These are phyloP conservation scores for Cataglyphis livida DNA, from an alignment of 2,888 invertebrate genomes.

Conservation along the genomic window DNA sequence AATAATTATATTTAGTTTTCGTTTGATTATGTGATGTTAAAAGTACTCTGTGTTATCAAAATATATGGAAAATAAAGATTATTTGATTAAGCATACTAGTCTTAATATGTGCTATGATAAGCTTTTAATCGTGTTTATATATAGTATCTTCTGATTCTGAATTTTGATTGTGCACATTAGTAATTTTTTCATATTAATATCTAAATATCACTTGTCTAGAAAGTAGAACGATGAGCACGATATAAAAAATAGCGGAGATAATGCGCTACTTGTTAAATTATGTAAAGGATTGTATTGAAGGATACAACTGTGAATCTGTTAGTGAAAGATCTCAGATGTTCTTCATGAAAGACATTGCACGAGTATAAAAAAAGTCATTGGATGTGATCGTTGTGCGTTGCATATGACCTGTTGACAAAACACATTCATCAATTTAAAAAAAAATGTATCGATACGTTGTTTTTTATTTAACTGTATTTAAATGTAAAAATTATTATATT, in stretches of 20 bases:
- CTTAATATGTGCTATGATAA: neutral
- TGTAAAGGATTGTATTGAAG: constrained; percentile 52
- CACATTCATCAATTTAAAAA: neutral
- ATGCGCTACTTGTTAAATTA: constrained; percentile 27
- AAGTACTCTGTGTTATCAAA: neutral
- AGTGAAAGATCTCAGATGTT: neutral
- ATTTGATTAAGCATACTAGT: constrained; percentile 14
- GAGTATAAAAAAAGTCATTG: constrained; percentile 42
- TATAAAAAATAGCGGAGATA: constrained; percentile 13
- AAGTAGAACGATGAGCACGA: constrained; percentile 21
- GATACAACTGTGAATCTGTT: constrained; percentile 39
- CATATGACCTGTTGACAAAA: constrained; percentile 54
- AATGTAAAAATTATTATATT: neutral
- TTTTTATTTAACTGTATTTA: constrained; percentile 12
- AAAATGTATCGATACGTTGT: neutral
- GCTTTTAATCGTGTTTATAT: neutral
- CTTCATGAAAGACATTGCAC: constrained; percentile 32
- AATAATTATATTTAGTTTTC: neutral
- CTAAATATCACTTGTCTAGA: neutral
- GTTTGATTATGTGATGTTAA: constrained; percentile 6
- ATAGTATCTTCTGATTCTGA: neutral
- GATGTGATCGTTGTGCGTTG: constrained; percentile 66
- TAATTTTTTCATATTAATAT: neutral
- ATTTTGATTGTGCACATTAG: constrained; percentile 8
- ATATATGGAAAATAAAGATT: constrained; percentile 18